A percentile compares a stretch with the other conserved stretches of the same genome.
These are phyloP conservation scores for Stercorarius parasiticus DNA, from an alignment of 2,113 vertebrate species.

Conservation along the genomic window DNA sequence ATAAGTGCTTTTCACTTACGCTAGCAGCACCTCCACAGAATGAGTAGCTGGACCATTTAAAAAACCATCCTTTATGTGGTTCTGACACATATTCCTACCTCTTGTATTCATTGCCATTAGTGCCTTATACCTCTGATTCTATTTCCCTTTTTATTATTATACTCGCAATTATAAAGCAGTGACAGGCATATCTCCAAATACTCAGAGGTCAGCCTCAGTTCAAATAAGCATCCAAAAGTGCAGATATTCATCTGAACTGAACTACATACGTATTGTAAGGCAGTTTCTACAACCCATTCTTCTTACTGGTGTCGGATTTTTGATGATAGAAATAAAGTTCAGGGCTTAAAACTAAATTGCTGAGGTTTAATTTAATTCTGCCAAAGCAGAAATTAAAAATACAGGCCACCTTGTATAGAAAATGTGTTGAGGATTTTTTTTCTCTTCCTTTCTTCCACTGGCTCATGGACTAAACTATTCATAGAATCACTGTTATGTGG, in stretches of 20 bases:
- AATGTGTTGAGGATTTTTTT: neutral
- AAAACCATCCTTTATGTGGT: neutral
- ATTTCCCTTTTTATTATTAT: conserved; percentile 11
- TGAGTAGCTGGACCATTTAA: neutral
- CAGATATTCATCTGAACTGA: neutral
- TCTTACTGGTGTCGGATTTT: neutral
- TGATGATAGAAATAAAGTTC: neutral
- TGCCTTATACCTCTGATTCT: neutral
- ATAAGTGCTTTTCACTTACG: neutral
- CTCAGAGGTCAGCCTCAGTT: neutral
- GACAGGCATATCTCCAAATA: neutral
- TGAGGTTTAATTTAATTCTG: neutral
- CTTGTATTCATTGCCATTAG: neutral
- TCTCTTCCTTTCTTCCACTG: neutral
- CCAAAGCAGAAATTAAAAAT: neutral
- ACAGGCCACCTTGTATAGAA: neutral
- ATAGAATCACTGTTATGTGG: neutral
- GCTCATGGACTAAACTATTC: neutral
- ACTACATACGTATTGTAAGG: neutral
- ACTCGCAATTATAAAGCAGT: neutral
- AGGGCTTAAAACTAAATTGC: neutral
- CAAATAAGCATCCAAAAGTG: neutral
- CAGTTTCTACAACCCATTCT: neutral
- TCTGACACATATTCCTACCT: neutral
- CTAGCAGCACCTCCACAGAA: neutral